Base-by-base conservation (phyloP, 2,113 vertebrate species). In the Plectropomus leopardus region DNA sequence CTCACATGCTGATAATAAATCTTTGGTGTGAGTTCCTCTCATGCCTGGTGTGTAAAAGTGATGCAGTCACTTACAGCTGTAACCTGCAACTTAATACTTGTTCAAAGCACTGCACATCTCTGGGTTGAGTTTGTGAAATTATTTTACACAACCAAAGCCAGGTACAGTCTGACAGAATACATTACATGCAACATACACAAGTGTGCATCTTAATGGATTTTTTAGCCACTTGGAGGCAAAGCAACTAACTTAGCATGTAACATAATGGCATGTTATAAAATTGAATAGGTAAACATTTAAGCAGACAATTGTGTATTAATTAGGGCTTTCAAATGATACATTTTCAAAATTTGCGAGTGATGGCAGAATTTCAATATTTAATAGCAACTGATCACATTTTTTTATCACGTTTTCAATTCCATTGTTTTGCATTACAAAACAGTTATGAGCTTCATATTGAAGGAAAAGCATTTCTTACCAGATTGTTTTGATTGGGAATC, bases 1-100 rank as follows among this genome's bases (percentile, higher is more conserved):
- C 42, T 77, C 68, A 78, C 78, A 80, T 65, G 54, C 68, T 28
- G 24, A 55, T 73, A 32, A 89, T 93, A 81, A 91, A 93, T 93
- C 71, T 3, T 55, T 4, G 10, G 6, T 57, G 58, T 5, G 3
- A 74, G 24, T 21, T 51, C 32, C 45, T 85, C 63, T 83, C 51
- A 76, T 66, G 54, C 45, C 26, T 32, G 58, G 45, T 77, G 26
- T 30, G 16, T 28, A 60, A 19, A 57, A 67, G 34, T 61, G n/a
- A 6, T 16, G 24, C 44, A 78, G 40, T 67, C n/a, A 70, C 10
- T 66, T 7, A 51, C 34, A 66, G 42, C 13, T 53, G 19, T 55
- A 58, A 26, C 44, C 7, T 59, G 40, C 48, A 34, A 69, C 36
- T 36, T 21, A 28, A 50, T 30, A 60, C 70, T 26, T 32, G n/a